phyloP scores from a whole-genome alignment of 2,797 vertebrate genomes.

The Mormyrops boulengeri region DNA sequence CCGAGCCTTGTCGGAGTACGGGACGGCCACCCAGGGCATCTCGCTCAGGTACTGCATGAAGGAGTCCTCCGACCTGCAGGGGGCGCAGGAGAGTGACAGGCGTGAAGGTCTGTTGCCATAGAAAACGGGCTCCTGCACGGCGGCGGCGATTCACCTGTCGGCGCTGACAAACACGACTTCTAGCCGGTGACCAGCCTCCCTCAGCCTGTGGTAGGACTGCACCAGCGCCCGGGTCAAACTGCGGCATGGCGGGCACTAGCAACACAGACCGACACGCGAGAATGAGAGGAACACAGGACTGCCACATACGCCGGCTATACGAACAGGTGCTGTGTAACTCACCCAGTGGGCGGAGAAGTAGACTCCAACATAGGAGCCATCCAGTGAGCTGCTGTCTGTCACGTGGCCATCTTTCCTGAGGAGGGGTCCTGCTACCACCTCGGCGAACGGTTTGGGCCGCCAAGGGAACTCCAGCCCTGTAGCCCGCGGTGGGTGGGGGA shows the following conservation, averaged over 20 bases:
- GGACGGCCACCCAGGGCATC: constrained; percentile 95
- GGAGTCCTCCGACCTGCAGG: constrained; percentile 87
- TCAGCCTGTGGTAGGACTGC: constrained; percentile 86
- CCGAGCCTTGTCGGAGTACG: constrained; percentile 82
- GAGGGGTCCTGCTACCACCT: constrained; percentile 89
- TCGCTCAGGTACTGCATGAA: constrained; percentile 98
- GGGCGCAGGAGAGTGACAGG: not conserved
- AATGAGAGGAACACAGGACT: not conserved
- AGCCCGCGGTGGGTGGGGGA: not conserved
- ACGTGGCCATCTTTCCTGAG: constrained; percentile 83
- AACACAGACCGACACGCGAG: constrained; percentile 13
- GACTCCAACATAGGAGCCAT: constrained; percentile 86
- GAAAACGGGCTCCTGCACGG: not conserved
- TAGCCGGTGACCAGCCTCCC: constrained; percentile 90
- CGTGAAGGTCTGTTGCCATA: not conserved
- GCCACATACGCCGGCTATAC: not conserved
- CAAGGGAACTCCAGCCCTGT: constrained; percentile 96
- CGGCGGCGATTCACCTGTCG: constrained; percentile 73
- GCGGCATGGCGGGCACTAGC: constrained; percentile 88
- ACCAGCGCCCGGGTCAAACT: constrained; percentile 89
- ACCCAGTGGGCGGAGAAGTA: constrained; percentile 99
- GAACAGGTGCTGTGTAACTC: constrained; percentile 45
- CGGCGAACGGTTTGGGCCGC: constrained; percentile 92
- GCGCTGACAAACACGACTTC: constrained; percentile 97
- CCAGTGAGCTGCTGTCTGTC: constrained; percentile 80